Base-by-base conservation (phyloP, 2,113 vertebrate genomes). In the Hippocampus abdominalis region DNA sequence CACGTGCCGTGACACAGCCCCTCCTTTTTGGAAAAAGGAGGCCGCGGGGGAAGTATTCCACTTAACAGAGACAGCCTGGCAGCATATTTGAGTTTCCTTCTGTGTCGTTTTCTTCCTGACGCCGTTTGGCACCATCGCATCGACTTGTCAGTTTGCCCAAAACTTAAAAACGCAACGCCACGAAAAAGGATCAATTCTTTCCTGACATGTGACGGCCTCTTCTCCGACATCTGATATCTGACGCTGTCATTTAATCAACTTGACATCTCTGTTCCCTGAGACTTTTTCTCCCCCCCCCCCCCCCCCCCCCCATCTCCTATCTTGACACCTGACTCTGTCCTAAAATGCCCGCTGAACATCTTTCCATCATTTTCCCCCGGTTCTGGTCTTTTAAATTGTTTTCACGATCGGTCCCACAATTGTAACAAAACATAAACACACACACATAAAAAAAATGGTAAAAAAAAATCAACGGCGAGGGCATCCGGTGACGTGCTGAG, bases 391-490 rank as follows among this genome's bases (percentile, higher is more conserved):
- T 64, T 64, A 42, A 77, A 62, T 60, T 75, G 67, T 72, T 78
- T 73, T 69, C 61, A 78, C 63, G 57, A 61, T 85, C 62, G 20
- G 69, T 88, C 75, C 80, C 79, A 74, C 81, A 86, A 88, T 82
- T 85, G 82, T 84, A 84, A 64, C 81, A 76, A 71, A 70, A 68
- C 27, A 32, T 25, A 64, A 64, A 4, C 69, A 51, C 0, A 5
- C n/a, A n/a, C n/a, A n/a, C n/a, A n/a, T n/a, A n/a, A 6, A 36
- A 6, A 32, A 13, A 60, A 59, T n/a, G n/a, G n/a, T n/a, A 15
- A 84, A 78, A 72, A 69, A 68, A 40, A 36, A 27, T 62, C 65
- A 2, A 69, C 49, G 0, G 7, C 63, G 72, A 68, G 70, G 74
- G 80, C 59, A 53, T 69, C 29, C 9, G 53, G 36, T 59, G 51